Conservation (phyloP, 2,888 invertebrate genomes). For the Teinopalpus imperialis region DNA sequence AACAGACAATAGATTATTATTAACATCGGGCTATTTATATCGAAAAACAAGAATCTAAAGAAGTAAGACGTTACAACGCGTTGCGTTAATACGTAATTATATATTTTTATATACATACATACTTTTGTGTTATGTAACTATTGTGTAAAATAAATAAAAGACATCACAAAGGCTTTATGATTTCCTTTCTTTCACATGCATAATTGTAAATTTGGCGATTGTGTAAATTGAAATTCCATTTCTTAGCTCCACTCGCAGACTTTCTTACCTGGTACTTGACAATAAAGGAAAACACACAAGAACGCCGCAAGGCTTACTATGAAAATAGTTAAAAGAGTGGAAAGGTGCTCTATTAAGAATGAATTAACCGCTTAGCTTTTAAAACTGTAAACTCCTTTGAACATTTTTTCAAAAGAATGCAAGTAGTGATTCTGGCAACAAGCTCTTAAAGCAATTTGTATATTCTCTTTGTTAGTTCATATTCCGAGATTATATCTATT, state of each 20-base stretch:
- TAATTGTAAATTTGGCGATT: constrained; percentile 2
- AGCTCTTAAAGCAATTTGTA: constrained; percentile 43
- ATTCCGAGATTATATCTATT: constrained; percentile 23
- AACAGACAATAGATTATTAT: no score
- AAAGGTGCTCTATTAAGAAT: constrained; percentile 52
- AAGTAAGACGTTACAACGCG: no score
- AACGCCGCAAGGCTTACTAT: constrained; percentile 32
- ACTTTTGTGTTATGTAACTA: no score
- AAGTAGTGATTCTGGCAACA: constrained; percentile 50
- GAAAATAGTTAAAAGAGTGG: constrained; percentile 36
- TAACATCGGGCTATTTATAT: no score
- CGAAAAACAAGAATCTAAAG: no score
- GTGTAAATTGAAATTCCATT: constrained; percentile 13
- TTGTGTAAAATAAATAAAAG: no score
- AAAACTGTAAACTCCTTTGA: constrained; percentile 66
- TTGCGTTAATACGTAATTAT: no score
- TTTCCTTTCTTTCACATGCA: no score
- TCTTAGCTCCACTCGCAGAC: constrained; percentile 3
- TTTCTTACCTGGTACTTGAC: constrained; percentile 20
- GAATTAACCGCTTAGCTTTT: constrained; percentile 63
- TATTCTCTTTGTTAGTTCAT: constrained; percentile 37
- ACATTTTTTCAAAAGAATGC: constrained; percentile 47
- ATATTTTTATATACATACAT: no score
- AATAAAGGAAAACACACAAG: constrained; percentile 34
- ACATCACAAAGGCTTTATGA: no score